A percentile compares a stretch with the other conserved stretches of the same genome.
Conservation (phyloP, 2,888 invertebrate genomes). For the Poecilus cupreus region DNA sequence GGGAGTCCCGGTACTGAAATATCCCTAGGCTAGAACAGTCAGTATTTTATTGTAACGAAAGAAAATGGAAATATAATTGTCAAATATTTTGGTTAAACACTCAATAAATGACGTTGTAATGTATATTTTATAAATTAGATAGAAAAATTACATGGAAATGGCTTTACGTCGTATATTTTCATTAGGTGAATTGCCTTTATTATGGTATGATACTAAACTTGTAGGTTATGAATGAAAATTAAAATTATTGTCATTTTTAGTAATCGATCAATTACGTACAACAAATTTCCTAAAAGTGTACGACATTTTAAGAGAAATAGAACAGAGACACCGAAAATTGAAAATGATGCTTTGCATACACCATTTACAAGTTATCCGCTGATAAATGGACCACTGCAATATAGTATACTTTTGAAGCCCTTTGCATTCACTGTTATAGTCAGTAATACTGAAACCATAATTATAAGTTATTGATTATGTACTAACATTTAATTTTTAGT, state of each 20-base stretch:
- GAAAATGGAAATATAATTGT: constrained; percentile 16
- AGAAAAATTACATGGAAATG: constrained; percentile 62
- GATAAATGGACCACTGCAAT: constrained; percentile 72
- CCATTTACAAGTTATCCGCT: constrained; percentile 72
- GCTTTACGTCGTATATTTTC: constrained; percentile 67
- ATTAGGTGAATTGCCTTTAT: constrained; percentile 66
- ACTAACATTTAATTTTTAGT: constrained; percentile 65
- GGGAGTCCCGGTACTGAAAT: no score
- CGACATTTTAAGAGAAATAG: constrained; percentile 62
- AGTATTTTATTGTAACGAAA: no score
- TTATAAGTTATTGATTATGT: not conserved
- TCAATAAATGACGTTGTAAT: constrained; percentile 1
- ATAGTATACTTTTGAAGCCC: constrained; percentile 76
- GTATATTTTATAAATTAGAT: not conserved
- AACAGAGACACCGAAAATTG: constrained; percentile 62
- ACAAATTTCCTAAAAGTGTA: constrained; percentile 61
- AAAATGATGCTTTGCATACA: constrained; percentile 67
- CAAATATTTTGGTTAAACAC: constrained; percentile 26
- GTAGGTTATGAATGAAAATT: constrained; percentile 39
- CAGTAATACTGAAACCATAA: constrained; percentile 66
- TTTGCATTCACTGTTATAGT: constrained; percentile 81
- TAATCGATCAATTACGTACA: constrained; percentile 49
- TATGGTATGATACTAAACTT: constrained; percentile 60
- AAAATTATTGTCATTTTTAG: constrained; percentile 54
- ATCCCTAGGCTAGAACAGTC: not conserved